A percentile compares a stretch with the other conserved stretches of the same genome.
Evolutionary conservation across 37 sponge, comb jelly and placozoan genomes (phyloP).

Genomic region (Spongia lamella): DNA sequence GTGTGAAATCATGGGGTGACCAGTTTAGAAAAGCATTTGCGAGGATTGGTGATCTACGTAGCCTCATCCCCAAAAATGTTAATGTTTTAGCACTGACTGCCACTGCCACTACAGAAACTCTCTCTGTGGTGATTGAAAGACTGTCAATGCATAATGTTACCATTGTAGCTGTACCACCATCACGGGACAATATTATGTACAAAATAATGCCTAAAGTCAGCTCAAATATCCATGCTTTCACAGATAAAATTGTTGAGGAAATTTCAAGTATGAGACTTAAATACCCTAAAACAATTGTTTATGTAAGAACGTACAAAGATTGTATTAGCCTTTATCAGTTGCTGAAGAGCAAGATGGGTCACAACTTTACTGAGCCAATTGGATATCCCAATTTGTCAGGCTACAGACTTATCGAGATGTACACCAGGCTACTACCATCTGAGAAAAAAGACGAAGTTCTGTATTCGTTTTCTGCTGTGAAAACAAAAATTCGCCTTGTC

Average conservation of each 20-base stretch:
- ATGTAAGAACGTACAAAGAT: too few species aligned
- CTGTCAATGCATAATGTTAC: conserved; percentile 12
- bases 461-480: background rate
- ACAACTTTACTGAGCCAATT: background rate
- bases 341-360: background rate
- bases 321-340: too few species aligned
- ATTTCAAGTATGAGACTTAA: background rate
- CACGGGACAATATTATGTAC: conserved; percentile 21
- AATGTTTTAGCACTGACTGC: conserved; percentile 36
- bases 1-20: conserved; percentile 54
- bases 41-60: conserved; percentile 30
- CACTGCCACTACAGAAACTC: conserved; percentile 38
- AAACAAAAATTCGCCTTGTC: background rate
- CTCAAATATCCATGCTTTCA: too few species aligned
- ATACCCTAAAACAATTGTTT: background rate
- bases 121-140: background rate
- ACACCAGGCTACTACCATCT: too few species aligned
- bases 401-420: too few species aligned
- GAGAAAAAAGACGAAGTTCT: background rate
- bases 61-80: conserved; percentile 36
- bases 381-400: too few species aligned
- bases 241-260: background rate
- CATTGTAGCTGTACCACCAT: conserved; percentile 30
- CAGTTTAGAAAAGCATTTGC: conserved; percentile 41
- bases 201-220: background rate